These are phyloP conservation scores for Ceriagrion tenellum DNA, from an alignment of 2,888 invertebrate genomes.

Conservation along the genomic window DNA sequence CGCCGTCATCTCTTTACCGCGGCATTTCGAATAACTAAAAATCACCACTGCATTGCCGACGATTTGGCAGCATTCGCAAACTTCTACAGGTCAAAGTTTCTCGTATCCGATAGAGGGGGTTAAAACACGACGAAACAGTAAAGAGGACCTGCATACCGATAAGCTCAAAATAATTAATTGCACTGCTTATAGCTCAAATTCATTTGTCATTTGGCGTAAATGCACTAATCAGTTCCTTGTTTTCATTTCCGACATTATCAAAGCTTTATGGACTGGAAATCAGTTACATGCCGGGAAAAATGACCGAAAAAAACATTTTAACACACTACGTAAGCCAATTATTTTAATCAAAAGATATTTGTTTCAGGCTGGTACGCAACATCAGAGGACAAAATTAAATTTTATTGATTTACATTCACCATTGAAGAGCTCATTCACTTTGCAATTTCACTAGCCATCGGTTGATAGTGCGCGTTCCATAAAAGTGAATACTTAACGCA, in stretches of 20 bases:
- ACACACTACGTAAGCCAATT: background rate
- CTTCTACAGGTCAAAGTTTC: background rate
- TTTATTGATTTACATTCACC: background rate
- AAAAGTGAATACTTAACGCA: background rate
- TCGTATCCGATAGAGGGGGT: background rate
- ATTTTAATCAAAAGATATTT: background rate
- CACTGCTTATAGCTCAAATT: background rate
- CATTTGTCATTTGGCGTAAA: background rate
- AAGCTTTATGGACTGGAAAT: background rate
- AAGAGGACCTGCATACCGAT: background rate
- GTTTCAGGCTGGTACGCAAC: background rate
- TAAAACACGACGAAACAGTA: background rate
- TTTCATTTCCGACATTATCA: background rate
- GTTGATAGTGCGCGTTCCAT: background rate
- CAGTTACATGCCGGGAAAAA: background rate
- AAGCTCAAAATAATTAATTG: background rate
- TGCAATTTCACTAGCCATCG: background rate
- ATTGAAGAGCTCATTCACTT: background rate
- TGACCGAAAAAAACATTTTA: background rate
- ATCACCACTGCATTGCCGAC: background rate
- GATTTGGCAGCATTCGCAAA: background rate
- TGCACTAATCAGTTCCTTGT: background rate
- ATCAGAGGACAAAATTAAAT: background rate
- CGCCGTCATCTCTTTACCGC: background rate
- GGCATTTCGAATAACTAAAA: slow-evolving; percentile 19